Evolutionary conservation across 2,113 vertebrate genomes (phyloP).

Genomic region (Bubo blakistoni): DNA sequence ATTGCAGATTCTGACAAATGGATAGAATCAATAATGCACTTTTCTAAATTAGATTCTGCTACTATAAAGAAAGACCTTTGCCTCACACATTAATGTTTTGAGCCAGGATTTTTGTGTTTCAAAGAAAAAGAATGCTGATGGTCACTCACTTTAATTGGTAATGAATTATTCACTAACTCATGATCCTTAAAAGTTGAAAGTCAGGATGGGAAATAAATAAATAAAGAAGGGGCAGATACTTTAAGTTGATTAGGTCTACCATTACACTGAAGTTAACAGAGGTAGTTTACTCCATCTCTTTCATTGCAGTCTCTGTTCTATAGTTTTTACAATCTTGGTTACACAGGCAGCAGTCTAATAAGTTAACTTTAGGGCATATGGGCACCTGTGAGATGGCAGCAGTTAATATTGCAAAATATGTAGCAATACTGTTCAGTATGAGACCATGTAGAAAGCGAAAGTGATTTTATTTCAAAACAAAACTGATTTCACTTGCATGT

Average conservation of each 20-base stretch:
- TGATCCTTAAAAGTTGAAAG: conserved; percentile 12
- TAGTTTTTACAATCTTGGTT: not conserved
- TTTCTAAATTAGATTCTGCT: conserved; percentile 53
- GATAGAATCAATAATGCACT: conserved; percentile 55
- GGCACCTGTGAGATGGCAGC: not conserved
- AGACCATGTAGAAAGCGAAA: not conserved
- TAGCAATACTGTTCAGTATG: not conserved
- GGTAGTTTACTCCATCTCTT: not conserved
- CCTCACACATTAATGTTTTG: not conserved
- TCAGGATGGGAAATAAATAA: conserved; percentile 41
- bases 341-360: not conserved
- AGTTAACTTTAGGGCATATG: not conserved
- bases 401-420: not conserved
- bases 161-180: conserved; percentile 11
- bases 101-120: conserved; percentile 1
- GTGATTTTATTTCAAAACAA: not conserved
- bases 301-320: not conserved
- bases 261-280: not conserved
- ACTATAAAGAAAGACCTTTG: conserved; percentile 17
- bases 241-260: not conserved
- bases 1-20: conserved; percentile 39
- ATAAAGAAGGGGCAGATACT: conserved; percentile 4
- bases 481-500: not conserved
- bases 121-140: not conserved
- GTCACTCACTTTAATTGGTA: conserved; percentile 13